These are phyloP conservation scores for Drosophila sechellia DNA, from an alignment of 1,140 invertebrate species.

Conservation along the genomic window DNA sequence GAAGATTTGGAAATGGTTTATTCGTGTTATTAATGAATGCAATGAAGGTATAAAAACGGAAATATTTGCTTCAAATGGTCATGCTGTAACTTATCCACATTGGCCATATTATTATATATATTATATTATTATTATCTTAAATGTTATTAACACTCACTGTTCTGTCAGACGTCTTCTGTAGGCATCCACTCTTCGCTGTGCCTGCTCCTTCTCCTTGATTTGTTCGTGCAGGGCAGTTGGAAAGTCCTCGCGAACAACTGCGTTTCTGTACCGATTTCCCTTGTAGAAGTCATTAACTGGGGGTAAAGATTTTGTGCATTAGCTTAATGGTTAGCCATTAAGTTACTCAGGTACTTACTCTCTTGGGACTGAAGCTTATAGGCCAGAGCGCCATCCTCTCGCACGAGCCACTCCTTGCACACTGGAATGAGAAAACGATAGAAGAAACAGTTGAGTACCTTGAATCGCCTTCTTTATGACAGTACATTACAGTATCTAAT, in stretches of 20 bases:
- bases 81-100: no score
- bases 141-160: conserved; percentile 53
- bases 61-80: no score
- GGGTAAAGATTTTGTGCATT: conserved; percentile 15
- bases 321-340: background rate
- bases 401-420: conserved; percentile 95
- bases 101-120: no score
- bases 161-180: conserved; percentile 85
- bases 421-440: conserved; percentile 87
- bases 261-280: conserved; percentile 94
- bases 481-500: conserved; percentile 63
- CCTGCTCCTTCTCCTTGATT: conserved; percentile 89
- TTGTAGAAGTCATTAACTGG: conserved; percentile 92
- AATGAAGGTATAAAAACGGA: no score
- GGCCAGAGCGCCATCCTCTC: conserved; percentile 95
- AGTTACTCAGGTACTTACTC: conserved; percentile 87
- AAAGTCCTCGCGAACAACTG: conserved; percentile 94
- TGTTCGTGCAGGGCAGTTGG: conserved; percentile 94
- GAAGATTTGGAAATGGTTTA: no score
- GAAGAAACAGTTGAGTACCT: conserved; percentile 28
- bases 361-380: conserved; percentile 96
- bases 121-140: no score
- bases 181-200: conserved; percentile 86
- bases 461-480: conserved; percentile 54
- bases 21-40: no score